Conservation (phyloP, 2,888 invertebrate genomes). For the Philaethria dido region DNA sequence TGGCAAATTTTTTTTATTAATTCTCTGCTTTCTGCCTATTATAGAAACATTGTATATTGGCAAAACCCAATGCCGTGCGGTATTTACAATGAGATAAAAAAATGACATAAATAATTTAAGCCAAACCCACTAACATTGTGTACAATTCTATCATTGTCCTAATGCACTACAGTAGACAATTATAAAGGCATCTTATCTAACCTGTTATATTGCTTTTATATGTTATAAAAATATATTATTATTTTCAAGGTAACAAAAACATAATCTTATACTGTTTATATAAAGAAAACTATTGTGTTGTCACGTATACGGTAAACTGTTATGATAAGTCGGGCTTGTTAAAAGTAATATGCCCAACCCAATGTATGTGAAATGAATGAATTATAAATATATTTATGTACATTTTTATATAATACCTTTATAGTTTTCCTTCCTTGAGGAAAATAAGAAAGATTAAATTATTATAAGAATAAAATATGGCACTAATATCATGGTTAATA, state of each 20-base stretch:
- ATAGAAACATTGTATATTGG: no score
- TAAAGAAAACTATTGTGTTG: slow-evolving; percentile 16
- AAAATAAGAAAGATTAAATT: neutral
- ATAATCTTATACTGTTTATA: slow-evolving; percentile 20
- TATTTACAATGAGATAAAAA: no score
- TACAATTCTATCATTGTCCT: neutral
- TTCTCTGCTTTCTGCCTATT: no score
- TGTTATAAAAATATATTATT: slow-evolving; percentile 5
- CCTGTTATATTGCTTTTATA: neutral
- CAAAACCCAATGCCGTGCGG: no score
- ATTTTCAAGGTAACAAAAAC: slow-evolving; percentile 21
- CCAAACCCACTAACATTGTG: no score
- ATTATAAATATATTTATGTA: neutral
- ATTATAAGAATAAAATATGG: neutral
- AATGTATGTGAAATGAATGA: neutral
- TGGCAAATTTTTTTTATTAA: no score
- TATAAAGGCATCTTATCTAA: neutral
- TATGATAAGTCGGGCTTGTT: slow-evolving; percentile 24
- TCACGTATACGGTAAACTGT: slow-evolving; percentile 20
- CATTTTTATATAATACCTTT: neutral
- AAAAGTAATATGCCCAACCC: slow-evolving; percentile 13
- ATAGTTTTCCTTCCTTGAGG: slow-evolving; percentile 11
- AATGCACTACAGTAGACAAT: neutral
- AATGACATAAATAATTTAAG: no score
- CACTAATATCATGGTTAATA: neutral